phyloP scores from a whole-genome alignment of 2,113 vertebrate species.

The Heloderma charlesbogerti region DNA sequence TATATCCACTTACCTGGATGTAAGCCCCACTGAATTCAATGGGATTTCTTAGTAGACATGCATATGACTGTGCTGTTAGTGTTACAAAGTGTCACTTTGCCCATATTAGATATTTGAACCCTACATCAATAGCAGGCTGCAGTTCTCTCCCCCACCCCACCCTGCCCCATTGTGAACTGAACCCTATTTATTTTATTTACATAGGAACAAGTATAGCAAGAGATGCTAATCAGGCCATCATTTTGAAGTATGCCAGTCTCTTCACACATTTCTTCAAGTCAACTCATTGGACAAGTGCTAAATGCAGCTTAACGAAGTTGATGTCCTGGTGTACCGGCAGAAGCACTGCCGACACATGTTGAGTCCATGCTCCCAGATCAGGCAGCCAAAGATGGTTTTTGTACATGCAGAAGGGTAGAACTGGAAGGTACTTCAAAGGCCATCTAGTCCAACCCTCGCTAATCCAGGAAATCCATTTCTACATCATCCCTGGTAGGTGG shows the following conservation, averaged over 20 bases:
- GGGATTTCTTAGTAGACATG: too few species aligned
- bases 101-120: conserved; percentile 54
- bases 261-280: not conserved
- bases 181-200: not conserved
- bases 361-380: not conserved
- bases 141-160: not conserved
- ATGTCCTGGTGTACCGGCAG: not conserved
- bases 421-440: not conserved
- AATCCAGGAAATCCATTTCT: not conserved
- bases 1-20: not conserved
- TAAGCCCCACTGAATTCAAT: too few species aligned
- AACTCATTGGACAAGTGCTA: not conserved
- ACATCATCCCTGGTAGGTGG: too few species aligned
- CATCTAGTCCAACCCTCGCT: not conserved
- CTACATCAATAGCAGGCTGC: not conserved
- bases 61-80: not conserved
- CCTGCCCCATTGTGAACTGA: not conserved
- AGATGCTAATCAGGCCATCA: not conserved
- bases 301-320: not conserved
- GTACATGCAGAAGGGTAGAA: not conserved
- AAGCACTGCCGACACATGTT: not conserved
- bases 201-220: not conserved
- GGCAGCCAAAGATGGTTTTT: not conserved
- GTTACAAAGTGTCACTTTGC: conserved; percentile 48
- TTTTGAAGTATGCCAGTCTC: not conserved